Base-by-base conservation (phyloP, 2,113 vertebrate genomes). In the Holacanthus passer region DNA sequence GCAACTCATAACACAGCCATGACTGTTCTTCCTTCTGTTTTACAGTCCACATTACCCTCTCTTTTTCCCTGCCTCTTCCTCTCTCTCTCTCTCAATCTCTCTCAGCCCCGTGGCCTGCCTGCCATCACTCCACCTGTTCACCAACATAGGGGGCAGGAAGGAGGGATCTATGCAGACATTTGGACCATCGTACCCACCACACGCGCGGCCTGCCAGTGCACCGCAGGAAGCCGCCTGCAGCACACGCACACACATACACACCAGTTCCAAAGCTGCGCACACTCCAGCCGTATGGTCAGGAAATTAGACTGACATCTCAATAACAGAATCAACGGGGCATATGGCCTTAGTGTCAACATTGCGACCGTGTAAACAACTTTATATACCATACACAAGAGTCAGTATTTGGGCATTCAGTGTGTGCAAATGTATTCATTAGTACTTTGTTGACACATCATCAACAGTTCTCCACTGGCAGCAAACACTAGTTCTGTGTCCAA, bases 301-400 rank as follows among this genome's bases (percentile, higher is more conserved):
- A 94, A 92, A 94, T 94, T 90, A 91, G 87, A 91, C 83, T 94
- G 92, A 94, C 90, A 86, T 93, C 92, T 94, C 90, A 94, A 94
- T 94, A 93, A 92, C 86, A 91, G 81, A 89, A 89, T 91, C 92
- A 79, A 88, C 65, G 60, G 86, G 89, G 83, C 89, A 87, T 84
- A 85, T 86, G 86, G 91, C 88, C 88, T 88, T 22, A 47, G 81
- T 87, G 85, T 93, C 91, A 91, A 90, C 85, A 90, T 65, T 68
- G 81, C 77, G 84, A 73, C 56, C 66, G 84, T 74, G 85, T 88
- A 91, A 92, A 91, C 90, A 91, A 91, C 73, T 87, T 79, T 73
- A 79, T 56, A 58, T 31, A 63, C n/a, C n/a, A n/a, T 17, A 78
- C 52, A 73, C 53, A 73, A 52, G 48, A 77, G n/a, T 22, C 3